phyloP scores from a whole-genome alignment of 2,888 invertebrate genomes.

The Eristalis intricaria region DNA sequence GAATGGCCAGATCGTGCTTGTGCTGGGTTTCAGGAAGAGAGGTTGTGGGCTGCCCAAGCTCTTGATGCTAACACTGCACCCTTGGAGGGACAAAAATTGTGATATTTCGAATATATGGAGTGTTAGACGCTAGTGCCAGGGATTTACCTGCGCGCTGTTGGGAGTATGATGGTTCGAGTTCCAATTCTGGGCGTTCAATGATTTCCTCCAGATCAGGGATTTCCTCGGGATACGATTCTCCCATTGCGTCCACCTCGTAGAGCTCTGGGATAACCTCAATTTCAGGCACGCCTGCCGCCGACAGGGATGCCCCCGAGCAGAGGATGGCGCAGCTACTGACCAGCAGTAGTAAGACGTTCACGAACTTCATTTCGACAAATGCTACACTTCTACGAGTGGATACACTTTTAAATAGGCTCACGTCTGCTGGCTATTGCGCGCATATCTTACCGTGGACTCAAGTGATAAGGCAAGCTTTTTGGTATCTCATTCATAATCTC shows the following conservation, averaged over 20 bases:
- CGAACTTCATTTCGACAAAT: constrained; percentile 45
- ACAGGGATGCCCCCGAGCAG: not conserved
- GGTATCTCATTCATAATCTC: constrained; percentile 8
- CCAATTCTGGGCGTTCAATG: constrained; percentile 18
- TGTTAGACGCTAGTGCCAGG: not conserved
- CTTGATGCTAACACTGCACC: constrained; percentile 48
- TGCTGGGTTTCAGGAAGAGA: constrained; percentile 82
- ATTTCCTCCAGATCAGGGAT: constrained; percentile 42
- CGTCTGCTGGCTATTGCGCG: not conserved
- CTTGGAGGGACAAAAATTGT: not conserved
- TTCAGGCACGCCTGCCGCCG: not conserved
- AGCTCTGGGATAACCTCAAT: not conserved
- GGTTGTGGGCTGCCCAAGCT: constrained; percentile 83
- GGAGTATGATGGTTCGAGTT: not conserved
- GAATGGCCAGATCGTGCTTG: constrained; percentile 76
- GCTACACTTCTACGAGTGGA: not conserved
- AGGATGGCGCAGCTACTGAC: constrained; percentile 27
- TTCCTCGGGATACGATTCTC: not conserved
- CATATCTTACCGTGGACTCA: not conserved
- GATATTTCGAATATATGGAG: not conserved
- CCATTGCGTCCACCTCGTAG: not conserved
- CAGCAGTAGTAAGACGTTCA: constrained; percentile 18
- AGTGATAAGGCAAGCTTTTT: not conserved
- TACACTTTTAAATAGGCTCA: constrained; percentile 28
- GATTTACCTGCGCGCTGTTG: constrained; percentile 26